Evolutionary conservation across 2,113 vertebrate genomes (phyloP), one percentile per base, ranked within the genome.

Genomic region (Erythrocebus patas): DNA sequence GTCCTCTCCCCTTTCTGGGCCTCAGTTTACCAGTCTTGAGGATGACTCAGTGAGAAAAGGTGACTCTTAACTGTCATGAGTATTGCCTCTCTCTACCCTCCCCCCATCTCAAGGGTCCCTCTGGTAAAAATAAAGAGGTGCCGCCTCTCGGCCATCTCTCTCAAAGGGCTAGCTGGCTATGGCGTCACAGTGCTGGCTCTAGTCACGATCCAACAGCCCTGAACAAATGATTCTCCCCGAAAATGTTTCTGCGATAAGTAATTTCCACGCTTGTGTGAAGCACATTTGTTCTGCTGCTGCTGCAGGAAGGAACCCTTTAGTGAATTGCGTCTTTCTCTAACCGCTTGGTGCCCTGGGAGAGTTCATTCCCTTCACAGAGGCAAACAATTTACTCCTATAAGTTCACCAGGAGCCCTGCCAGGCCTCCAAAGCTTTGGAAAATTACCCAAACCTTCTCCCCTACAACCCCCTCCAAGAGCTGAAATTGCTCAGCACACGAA

Each of bases 361-460:
- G 73, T 85, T 93, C 68, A 78, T 91, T 93, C 72, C 78, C 64
- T 95, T 82, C 95, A 86, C 88, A 96, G 81, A 95, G 72, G 91
- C n/a, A 40, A 95, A 93, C 66, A 20, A 86, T 97, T 97, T 92
- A 93, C 52, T 93, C 95, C 91, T 88, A 9, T 23, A 72, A 52
- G 89, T 79, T 91, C 86, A 75, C 91, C 66, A 9, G 1, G 66
- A 72, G 43, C 84, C 50, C n/a, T 1, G 0, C 70, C 88, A 91
- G 79, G 75, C 40, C 38, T 76, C 84, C 78, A 45, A 48, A 93
- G 89, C 95, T 95, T 92, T 91, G 96, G 93, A 95, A 97, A 97
- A 93, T 97, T 82, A 97, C 93, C 81, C 64, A 57, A 50, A 70
- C 64, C 48, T 81, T 72, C 27, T 30, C 61, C 13, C 27, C 27